Percentiles rank a stretch among this genome's conserved stretches.
Conservation (phyloP, 64 coral and sea anemone species). For the Stichodactyla mertensii region DNA sequence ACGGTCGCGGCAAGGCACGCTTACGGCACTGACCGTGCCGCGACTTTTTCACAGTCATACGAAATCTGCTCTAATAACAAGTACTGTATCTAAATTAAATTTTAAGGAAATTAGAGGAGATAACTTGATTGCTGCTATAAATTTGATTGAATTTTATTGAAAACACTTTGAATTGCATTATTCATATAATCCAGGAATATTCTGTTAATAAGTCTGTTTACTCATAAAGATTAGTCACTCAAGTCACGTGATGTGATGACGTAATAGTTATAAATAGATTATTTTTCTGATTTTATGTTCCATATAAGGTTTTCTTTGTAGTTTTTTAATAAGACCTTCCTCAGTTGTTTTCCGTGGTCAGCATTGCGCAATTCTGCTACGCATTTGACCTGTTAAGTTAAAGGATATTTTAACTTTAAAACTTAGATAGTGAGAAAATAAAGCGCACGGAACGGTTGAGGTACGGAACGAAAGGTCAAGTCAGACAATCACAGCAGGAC, state of each 20-base stretch:
- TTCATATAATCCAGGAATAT: not conserved
- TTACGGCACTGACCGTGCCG: no score
- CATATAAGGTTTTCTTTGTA: conserved; percentile 24
- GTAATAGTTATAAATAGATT: not conserved
- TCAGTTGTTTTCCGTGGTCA: conserved; percentile 21
- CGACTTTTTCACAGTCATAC: no score
- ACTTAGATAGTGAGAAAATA: not conserved
- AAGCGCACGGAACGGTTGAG: not conserved
- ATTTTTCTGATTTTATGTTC: not conserved
- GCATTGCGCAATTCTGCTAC: conserved; percentile 24
- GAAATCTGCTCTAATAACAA: no score
- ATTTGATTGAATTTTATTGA: not conserved
- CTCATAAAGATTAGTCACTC: not conserved
- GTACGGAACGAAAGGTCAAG: not conserved
- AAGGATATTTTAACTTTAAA: not conserved
- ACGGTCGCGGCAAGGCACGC: no score
- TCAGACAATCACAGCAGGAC: no score
- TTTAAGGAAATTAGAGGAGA: not conserved
- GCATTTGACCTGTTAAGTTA: conserved; percentile 8
- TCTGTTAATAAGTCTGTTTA: not conserved
- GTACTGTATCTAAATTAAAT: not conserved
- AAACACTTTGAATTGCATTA: not conserved
- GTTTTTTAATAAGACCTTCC: not conserved
- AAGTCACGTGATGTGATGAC: not conserved
- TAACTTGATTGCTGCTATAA: not conserved